Conservation (phyloP, 1,140 invertebrate genomes). For the Drosophila mayri region DNA sequence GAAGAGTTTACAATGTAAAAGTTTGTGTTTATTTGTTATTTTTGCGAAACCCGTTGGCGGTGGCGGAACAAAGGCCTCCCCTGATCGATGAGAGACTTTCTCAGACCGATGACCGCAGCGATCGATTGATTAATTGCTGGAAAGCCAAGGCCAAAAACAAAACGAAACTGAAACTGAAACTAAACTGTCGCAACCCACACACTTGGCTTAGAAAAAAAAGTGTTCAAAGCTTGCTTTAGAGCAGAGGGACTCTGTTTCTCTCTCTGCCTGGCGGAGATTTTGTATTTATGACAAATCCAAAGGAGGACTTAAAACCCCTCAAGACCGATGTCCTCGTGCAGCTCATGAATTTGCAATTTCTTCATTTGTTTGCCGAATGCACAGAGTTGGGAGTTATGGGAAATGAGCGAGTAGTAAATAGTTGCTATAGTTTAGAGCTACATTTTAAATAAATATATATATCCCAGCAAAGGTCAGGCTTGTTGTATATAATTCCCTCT, state of each 20-base stretch:
- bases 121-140: slow-evolving; percentile 26
- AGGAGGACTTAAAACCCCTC: neutral
- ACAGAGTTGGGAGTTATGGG: neutral
- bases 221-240: neutral
- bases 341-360: slow-evolving; percentile 25
- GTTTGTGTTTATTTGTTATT: slow-evolving; percentile 5
- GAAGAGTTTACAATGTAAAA: slow-evolving; percentile 40
- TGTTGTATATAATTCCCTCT: neutral
- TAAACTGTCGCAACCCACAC: slow-evolving; percentile 8
- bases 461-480: neutral
- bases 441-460: neutral
- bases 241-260: neutral
- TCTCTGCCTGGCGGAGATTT: slow-evolving; percentile 2
- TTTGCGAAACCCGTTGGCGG: slow-evolving; percentile 36
- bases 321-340: neutral
- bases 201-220: neutral
- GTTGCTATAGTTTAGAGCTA: neutral
- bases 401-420: neutral
- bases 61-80: slow-evolving; percentile 19
- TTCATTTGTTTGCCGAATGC: slow-evolving; percentile 32
- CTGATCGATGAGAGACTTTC: slow-evolving; percentile 41
- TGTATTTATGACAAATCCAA: slow-evolving; percentile 25
- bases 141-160: slow-evolving; percentile 8
- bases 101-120: slow-evolving; percentile 43
- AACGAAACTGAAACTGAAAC: slow-evolving; percentile 4